Evolutionary conservation across 2,113 vertebrate species (phyloP), one percentile per base, ranked within the genome.

Genomic region (Rhinolophus sinicus): DNA sequence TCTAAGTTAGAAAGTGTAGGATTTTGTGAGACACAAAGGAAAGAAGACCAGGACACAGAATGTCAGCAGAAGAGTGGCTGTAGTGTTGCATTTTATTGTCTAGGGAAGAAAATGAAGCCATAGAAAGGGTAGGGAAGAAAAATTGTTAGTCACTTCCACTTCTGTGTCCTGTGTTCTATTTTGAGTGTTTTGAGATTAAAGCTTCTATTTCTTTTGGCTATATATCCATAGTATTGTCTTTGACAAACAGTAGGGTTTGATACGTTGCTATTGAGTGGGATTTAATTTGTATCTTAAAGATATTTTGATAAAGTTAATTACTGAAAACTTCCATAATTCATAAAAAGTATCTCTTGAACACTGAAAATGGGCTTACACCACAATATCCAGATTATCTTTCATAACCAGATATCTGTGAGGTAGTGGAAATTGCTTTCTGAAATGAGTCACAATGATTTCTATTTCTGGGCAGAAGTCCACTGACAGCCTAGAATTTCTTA

Each of bases 361-460:
- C 16, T 58, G 8, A 86, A 87, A 58, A 60, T 69, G 22, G 22
- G n/a, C 50, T 88, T 87, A 92, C 92, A 87, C 10, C 22, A 60
- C 5, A 21, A 15, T 21, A 38, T 40, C 12, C 2, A 86, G 15
- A 77, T 40, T 44, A 70, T n/a, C 33, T 83, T 44, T 70, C 69
- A 88, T 30, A 70, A 28, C 1, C 18, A 58, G 9, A 54, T 94
- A 83, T 52, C 58, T 80, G 52, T 56, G 40, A 80, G 62, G 33
- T n/a, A 94, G 18, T 87, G 18, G 16, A 94, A 87, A 97, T 12
- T 94, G 40, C 28, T 82, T 93, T 96, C 86, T 83, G 56, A 73
- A 86, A 88, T 88, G 77, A 91, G 67, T 93, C 72, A 88, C 3
- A 18, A 0, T 47, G 19, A 56, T 80, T 88, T 85, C 62, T 89